Evolutionary conservation across 1,140 invertebrate species (phyloP).

Genomic region (Leucophenga varia): DNA sequence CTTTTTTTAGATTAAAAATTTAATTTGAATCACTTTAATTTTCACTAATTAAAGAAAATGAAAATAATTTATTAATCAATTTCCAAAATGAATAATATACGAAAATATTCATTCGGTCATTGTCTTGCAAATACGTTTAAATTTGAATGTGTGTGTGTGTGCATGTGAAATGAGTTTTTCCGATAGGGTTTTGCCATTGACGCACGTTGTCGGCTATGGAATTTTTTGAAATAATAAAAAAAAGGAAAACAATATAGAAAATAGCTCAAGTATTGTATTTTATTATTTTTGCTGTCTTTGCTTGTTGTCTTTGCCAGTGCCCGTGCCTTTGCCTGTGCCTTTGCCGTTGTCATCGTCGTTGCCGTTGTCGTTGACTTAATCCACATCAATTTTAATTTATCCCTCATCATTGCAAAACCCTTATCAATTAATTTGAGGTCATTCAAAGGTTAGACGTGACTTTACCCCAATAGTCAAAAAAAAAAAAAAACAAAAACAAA

Average conservation of each 20-base stretch:
- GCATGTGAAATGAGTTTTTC: too few relatives aligned
- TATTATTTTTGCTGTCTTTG: not conserved
- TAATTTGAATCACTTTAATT: too few relatives aligned
- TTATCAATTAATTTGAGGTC: slow-evolving; percentile 21
- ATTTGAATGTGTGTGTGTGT: too few relatives aligned
- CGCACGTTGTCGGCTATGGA: slow-evolving; percentile 16
- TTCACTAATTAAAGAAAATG: too few relatives aligned
- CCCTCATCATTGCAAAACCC: not conserved
- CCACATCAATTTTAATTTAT: too few relatives aligned
- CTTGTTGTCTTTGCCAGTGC: not conserved
- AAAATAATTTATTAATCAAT: slow-evolving; percentile 45
- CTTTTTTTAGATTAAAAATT: too few relatives aligned
- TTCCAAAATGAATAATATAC: slow-evolving; percentile 46
- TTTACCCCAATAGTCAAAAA: not conserved
- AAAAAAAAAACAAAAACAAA: not conserved
- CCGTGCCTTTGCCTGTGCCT: not conserved
- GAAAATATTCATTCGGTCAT: not conserved
- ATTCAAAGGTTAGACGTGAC: slow-evolving; percentile 11
- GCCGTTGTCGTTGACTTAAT: not conserved
- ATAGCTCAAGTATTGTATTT: too few relatives aligned
- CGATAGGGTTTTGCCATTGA: too few relatives aligned
- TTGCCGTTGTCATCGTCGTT: not conserved
- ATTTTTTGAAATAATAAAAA: slow-evolving; percentile 22
- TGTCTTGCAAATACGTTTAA: not conserved
- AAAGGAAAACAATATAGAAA: too few relatives aligned